Conservation (phyloP, 2,888 invertebrate species). For the Malthinus flaveolus region DNA sequence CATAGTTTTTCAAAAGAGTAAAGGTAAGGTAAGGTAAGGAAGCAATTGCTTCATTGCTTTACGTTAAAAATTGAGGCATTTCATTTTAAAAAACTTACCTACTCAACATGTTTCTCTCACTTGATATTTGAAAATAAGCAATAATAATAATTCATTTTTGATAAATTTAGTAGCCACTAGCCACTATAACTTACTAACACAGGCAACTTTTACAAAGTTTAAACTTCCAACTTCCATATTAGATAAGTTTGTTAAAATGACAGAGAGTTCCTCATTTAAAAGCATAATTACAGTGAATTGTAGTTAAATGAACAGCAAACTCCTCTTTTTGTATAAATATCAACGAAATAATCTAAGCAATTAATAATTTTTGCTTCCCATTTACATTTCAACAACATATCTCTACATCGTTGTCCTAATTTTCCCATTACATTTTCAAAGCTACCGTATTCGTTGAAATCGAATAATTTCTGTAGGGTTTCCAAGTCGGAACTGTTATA, state of each 20-base stretch:
- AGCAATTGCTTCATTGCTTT: too few species aligned
- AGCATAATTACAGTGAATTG: conserved; percentile 24
- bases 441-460: conserved; percentile 36
- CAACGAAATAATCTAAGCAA: conserved; percentile 43
- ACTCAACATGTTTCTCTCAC: too few species aligned
- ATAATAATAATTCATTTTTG: background rate
- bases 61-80: too few species aligned
- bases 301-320: conserved; percentile 53
- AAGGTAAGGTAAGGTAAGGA: too few species aligned
- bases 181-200: too few species aligned
- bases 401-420: conserved; percentile 44
- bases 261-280: background rate
- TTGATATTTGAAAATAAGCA: background rate
- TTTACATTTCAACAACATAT: conserved; percentile 46
- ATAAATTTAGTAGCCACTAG: background rate
- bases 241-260: too few species aligned
- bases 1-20: too few species aligned
- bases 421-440: conserved; percentile 34
- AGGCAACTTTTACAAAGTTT: too few species aligned
- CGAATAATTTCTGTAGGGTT: conserved; percentile 40
- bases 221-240: too few species aligned
- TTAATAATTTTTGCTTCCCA: conserved; percentile 42
- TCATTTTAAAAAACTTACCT: too few species aligned
- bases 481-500: conserved; percentile 36
- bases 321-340: conserved; percentile 43